Percentiles rank a stretch among this genome's conserved stretches.
phyloP scores from a whole-genome alignment of 2,888 invertebrate genomes.

The Linnaemya tessellans region DNA sequence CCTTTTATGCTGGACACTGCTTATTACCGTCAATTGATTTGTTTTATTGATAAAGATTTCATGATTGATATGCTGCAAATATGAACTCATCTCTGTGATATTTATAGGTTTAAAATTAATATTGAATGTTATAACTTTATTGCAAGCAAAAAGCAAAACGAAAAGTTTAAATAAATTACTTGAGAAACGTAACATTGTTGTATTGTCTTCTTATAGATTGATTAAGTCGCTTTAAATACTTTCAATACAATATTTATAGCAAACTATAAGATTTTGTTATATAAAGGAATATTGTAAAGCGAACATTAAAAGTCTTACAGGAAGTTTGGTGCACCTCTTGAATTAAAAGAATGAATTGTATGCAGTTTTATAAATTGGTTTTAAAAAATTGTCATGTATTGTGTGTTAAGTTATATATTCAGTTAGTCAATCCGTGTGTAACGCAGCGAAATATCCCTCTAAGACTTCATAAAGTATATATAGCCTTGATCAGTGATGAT shows the following conservation, averaged over 20 bases:
- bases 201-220: background rate
- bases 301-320: background rate
- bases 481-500: too few relatives aligned
- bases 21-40: constrained; percentile 10
- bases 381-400: too few relatives aligned
- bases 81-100: constrained; percentile 41
- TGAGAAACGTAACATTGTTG: constrained; percentile 6
- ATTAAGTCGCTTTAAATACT: background rate
- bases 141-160: constrained; percentile 5
- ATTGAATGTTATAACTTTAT: constrained; percentile 2
- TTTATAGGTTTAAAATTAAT: background rate
- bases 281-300: background rate
- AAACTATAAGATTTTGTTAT: background rate
- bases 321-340: background rate
- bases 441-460: too few relatives aligned
- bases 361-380: too few relatives aligned
- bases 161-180: constrained; percentile 15
- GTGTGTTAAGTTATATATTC: too few relatives aligned
- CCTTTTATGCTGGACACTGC: constrained; percentile 6
- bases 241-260: background rate
- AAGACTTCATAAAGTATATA: too few relatives aligned
- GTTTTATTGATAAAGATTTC: constrained; percentile 46
- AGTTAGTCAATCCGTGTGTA: too few relatives aligned
- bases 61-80: constrained; percentile 52
- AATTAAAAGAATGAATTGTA: background rate